Conservation (phyloP, 1,140 invertebrate species). For the Drosophila ananassae region DNA sequence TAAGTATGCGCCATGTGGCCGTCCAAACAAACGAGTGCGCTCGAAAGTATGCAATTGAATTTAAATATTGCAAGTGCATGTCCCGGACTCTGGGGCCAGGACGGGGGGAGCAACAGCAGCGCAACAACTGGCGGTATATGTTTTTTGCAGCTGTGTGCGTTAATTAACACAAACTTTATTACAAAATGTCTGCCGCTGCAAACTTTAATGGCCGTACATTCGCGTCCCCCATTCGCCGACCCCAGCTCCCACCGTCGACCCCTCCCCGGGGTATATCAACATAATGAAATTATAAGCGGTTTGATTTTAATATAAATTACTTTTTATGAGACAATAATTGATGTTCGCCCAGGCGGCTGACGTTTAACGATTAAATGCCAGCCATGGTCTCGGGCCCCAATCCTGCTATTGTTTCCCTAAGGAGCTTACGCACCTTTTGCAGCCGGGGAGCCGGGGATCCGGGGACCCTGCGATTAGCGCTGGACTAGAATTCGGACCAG, state of each 20-base stretch:
- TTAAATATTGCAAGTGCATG: slow-evolving; percentile 77
- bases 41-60: slow-evolving; percentile 79
- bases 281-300: slow-evolving; percentile 80
- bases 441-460: too few relatives aligned
- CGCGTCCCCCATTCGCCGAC: not conserved
- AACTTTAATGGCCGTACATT: slow-evolving; percentile 57
- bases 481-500: too few relatives aligned
- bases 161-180: slow-evolving; percentile 81
- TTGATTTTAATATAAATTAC: slow-evolving; percentile 82
- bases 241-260: not conserved
- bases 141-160: slow-evolving; percentile 60
- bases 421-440: not conserved
- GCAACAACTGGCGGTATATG: slow-evolving; percentile 8
- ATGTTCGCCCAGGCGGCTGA: slow-evolving; percentile 48
- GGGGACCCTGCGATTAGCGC: too few relatives aligned
- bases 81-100: not conserved
- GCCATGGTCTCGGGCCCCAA: slow-evolving; percentile 5
- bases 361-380: slow-evolving; percentile 63
- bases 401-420: not conserved
- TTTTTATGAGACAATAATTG: slow-evolving; percentile 76
- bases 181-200: slow-evolving; percentile 62
- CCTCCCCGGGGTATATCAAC: slow-evolving; percentile 46
- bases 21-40: slow-evolving; percentile 60
- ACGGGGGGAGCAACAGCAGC: not conserved
- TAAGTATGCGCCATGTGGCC: slow-evolving; percentile 76